Base-by-base conservation (phyloP, 2,113 vertebrate species). In the Pluvialis apricaria region DNA sequence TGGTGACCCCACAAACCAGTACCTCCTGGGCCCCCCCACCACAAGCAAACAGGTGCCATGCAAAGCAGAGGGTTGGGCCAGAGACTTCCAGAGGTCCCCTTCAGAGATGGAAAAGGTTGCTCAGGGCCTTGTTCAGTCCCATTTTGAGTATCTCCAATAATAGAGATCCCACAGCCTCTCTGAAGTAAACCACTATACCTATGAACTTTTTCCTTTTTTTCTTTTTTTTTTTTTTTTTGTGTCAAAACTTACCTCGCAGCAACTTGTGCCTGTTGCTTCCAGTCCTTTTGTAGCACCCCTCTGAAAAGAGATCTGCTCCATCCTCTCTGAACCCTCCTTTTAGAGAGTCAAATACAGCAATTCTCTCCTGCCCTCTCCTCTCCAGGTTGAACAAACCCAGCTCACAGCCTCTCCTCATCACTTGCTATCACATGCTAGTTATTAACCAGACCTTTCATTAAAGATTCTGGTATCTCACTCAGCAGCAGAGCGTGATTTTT, bases 381-480 rank as follows among this genome's bases (percentile, higher is more conserved):
- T 90, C 51, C 68, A 77, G 3, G 8, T 40, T 65, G 66, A 88
- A 51, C 32, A 92, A 92, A 88, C 17, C 54, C 61, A 88, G 52
- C 65, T 34, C 1, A 1, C 73, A 87, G 81, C 75, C 70, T 72
- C 81, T 90, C 66, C 92, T 93, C 87, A 70, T 85, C 17, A 1
- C 82, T 93, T 94, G 58, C 82, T 86, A 57, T 92, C 92, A 91
- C 80, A 78, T 93, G 91, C 86, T 92, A 66, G 75, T 87, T 89
- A 95, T 96, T 95, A 94, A 85, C 42, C 29, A 94, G 76, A 75
- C 42, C 54, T 96, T 92, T 89, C 82, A 89, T 89, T 94, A 94
- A 89, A 87, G 89, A 79, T 96, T 91, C 82, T 86, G 79, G 26
- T 92, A 79, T 92, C 92, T 95, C 84, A 64, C 47, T 89, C 73